Base-by-base conservation (phyloP, 2,888 invertebrate genomes). In the Ophion costatus region DNA sequence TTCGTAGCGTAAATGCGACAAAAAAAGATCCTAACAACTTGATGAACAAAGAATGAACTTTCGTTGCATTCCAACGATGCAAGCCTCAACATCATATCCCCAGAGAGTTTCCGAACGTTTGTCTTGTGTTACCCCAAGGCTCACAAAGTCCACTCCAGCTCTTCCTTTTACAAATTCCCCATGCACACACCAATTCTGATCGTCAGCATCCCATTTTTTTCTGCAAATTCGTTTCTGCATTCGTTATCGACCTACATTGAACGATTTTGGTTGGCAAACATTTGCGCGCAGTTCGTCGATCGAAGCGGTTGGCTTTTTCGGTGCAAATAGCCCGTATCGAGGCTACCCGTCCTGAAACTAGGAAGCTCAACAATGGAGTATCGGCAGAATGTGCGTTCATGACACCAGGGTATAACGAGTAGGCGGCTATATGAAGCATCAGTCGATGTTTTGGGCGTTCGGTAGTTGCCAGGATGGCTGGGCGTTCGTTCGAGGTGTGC, bases 361-460 rank as follows among this genome's bases (percentile, higher is more conserved):
- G 74, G 51, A 59, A 66, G 64, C 64, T 79, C 75, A 45, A 76
- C 75, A 76, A 80, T 75, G 84, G 29, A 82, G 75, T 79, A 79
- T 79, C 71, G 51, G 66, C 56, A 71, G 78, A 79, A 70, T 79
- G 59, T 71, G 33, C 66, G 79, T 82, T 69, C 57, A 79, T 79
- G 75, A 75, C 56, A 71, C 59, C 42, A 45, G n/a, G 66, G 45
- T 66, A 66, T 59, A 57, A 73, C 10, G 24, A 38, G 80, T 74
- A 67, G 29, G 67, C 17, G 51, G 69, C 20, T 51, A 17, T 59
- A 42, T 45, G 74, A 74, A 79, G 64, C 75, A 61, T 75, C 59
- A 75, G 61, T 82, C 61, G 67, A 82, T 82, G 84, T 81, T 81
- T 82, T 75, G 78, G 74, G 79, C 75, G 75, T 79, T 71, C 77